These are phyloP conservation scores for Stomatorhinus ivindoensis DNA, from an alignment of 2,113 vertebrate genomes.

Conservation along the genomic window DNA sequence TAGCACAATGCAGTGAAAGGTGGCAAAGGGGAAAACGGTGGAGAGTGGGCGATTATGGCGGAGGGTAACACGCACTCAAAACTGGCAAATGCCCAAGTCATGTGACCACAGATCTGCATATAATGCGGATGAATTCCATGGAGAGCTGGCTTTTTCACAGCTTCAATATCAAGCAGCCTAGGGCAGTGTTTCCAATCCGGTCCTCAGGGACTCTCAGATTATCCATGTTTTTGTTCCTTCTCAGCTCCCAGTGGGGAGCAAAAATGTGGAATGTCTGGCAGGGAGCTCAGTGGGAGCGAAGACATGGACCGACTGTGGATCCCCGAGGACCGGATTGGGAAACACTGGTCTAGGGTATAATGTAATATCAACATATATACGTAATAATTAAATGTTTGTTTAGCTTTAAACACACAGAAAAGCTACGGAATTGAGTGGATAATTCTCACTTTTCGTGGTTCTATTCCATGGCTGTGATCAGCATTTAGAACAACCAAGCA, in stretches of 20 bases:
- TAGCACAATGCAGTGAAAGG: neutral
- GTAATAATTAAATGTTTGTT: neutral
- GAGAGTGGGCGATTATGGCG: neutral
- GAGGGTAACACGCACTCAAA: neutral
- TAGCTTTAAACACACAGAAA: neutral
- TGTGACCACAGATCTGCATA: neutral
- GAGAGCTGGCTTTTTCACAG: neutral
- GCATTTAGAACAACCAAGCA: neutral
- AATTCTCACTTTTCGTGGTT: neutral
- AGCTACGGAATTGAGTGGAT: neutral
- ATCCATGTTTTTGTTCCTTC: neutral
- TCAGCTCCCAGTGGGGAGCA: neutral
- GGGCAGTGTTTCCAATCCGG: neutral
- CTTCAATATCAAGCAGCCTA: neutral
- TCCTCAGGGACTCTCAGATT: neutral
- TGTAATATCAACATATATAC: neutral
- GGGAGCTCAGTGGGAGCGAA: neutral
- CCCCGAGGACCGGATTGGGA: neutral
- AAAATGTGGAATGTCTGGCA: neutral
- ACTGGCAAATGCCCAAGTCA: neutral
- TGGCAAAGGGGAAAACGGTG: neutral
- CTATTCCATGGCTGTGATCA: neutral
- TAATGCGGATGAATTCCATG: neutral
- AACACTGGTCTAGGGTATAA: neutral
- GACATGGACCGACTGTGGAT: neutral